These are phyloP conservation scores for Eubucco bourcierii DNA, from an alignment of 2,113 vertebrate genomes.

Conservation along the genomic window DNA sequence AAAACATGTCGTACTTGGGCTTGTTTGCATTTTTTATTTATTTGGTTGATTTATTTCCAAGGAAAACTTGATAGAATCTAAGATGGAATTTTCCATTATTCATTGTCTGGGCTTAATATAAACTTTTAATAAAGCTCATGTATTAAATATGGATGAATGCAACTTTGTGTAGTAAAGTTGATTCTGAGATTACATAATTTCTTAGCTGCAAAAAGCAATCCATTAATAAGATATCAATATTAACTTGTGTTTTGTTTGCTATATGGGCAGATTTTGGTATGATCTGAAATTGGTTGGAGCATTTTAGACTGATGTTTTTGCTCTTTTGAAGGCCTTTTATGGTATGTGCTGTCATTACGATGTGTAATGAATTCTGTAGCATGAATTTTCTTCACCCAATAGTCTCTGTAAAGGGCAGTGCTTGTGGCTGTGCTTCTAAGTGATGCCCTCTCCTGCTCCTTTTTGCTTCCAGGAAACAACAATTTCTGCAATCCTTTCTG, in stretches of 20 bases:
- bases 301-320: constrained; percentile 46
- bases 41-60: constrained; percentile 5
- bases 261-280: constrained; percentile 8
- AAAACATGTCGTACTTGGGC: background rate
- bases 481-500: background rate
- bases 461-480: background rate
- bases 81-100: constrained; percentile 24
- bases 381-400: background rate
- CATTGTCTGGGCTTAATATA: background rate
- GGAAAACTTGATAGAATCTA: constrained; percentile 6
- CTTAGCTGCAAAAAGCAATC: background rate
- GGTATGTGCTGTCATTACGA: background rate
- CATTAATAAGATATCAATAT: constrained; percentile 39
- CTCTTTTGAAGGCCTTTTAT: constrained; percentile 39
- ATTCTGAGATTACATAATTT: constrained; percentile 27
- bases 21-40: constrained; percentile 15
- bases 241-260: constrained; percentile 37
- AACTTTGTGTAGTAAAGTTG: constrained; percentile 24
- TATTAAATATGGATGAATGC: constrained; percentile 54
- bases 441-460: background rate
- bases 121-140: constrained; percentile 3
- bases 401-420: background rate
- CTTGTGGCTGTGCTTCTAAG: background rate
- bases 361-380: constrained; percentile 35
- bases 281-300: constrained; percentile 5